phyloP scores from a whole-genome alignment of 2,888 invertebrate genomes.

The Nemotelus pantherinus region DNA sequence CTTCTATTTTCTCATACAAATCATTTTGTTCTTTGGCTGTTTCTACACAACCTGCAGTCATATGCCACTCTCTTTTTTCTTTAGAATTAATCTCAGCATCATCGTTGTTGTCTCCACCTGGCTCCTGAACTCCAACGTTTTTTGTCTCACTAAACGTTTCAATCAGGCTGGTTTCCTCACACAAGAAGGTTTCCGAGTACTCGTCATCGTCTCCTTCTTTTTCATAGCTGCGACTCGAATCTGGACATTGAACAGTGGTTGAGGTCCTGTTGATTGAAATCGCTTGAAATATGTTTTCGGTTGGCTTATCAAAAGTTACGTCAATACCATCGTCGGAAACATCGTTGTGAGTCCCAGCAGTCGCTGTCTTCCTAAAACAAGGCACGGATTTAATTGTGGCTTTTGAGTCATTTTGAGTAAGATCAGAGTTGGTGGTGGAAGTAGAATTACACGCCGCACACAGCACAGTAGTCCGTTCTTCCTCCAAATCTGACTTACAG shows the following conservation, averaged over 20 bases:
- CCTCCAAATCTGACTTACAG: constrained; percentile 20
- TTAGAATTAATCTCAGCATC: background rate
- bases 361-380: constrained; percentile 26
- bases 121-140: background rate
- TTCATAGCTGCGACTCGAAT: constrained; percentile 9
- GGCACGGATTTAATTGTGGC: constrained; percentile 16
- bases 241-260: constrained; percentile 1
- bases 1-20: background rate
- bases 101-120: background rate
- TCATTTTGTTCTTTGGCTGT: background rate
- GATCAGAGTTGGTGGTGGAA: background rate
- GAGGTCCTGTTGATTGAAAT: constrained; percentile 6
- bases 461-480: background rate
- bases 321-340: constrained; percentile 1
- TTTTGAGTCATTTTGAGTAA: constrained; percentile 8
- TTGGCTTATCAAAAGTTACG: background rate
- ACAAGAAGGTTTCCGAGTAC: constrained; percentile 28
- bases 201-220: background rate
- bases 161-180: constrained; percentile 13
- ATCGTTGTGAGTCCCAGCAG: background rate
- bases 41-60: no score
- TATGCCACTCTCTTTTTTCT: background rate
- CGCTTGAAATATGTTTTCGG: constrained; percentile 2
- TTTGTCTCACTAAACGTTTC: background rate
- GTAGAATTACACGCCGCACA: background rate